Base-by-base conservation (phyloP, 1,140 invertebrate species). In the Bombus superbus region DNA sequence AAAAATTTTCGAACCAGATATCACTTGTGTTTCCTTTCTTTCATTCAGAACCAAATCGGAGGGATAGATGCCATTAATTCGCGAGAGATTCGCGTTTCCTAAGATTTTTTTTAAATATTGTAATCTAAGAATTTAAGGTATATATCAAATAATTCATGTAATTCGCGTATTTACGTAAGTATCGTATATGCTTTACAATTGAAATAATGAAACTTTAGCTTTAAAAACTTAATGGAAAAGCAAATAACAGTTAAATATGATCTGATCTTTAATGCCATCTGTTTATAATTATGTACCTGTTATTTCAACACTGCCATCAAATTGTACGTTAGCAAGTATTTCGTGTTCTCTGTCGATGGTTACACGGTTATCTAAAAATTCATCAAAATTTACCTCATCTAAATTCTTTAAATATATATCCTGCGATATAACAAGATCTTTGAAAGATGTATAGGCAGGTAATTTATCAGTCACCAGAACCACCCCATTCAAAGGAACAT, bases 1-100 rank as follows among this genome's bases (percentile, higher is more conserved):
- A 76, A 94, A 94, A 25, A 78, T 86, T 77, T 92, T 93, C 15
- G 73, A 57, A 13, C 91, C 92, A 40, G 77, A 72, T 77, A 94
- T 89, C n/a, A 88, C 73, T n/a, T 93, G 91, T 25, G 68, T 25
- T 68, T 89, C 74, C 11, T 83, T 4, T 32, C 44, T 32, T 0
- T 78, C 71, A 69, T 93, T 91, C 0, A 93, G 40, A 2, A 93
- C 87, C 42, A 94, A 78, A 80, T 93, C 86, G 13, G 72, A 81
- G 9, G 90, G 78, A 44, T 57, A 15, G 25, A 94, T 91, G 1
- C 76, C 88, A 68, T 94, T 94, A 62, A 94, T 91, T 13, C 72
- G 75, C 3, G 11, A 73, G 28, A 91, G 32, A 59, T 82, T 47
- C 9, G 87, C 85, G 73, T 89, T 88, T 40, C 66, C 91, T 90